Evolutionary conservation across 2,113 vertebrate genomes (phyloP), one percentile per base, ranked within the genome.

Genomic region (Cyprinodon brontotheroides): DNA sequence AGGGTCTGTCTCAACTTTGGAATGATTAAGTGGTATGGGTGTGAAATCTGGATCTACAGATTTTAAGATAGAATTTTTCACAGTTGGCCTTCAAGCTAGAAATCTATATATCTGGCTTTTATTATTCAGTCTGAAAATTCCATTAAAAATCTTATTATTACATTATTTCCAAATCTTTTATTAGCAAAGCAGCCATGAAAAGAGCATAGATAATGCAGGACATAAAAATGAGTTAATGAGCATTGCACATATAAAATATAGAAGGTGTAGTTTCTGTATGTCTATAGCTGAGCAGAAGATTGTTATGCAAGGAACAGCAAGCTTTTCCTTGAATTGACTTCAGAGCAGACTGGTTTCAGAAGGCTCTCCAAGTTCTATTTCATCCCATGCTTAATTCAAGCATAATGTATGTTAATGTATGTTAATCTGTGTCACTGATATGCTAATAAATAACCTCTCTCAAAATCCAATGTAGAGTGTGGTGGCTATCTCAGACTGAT

Each of bases 381-480:
- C 85, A 88, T 78, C 70, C 77, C 83, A 86, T 90, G 88, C 88
- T 90, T 91, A 91, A 91, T 90, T 90, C 87, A 91, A 65, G 74
- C 17, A 57, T 91, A 94, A 93, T 93, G 70, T 92, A 93, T 94
- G 93, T 87, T 91, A 94, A 93, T 94, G 65, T 93, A 93, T 93
- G 92, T 85, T 94, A 93, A 94, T 94, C 92, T 92, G 84, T 92
- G 89, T 91, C 89, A 93, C 87, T 92, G 91, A 92, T 92, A 94
- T 94, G 92, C 86, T 92, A 93, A 94, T 92, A 81, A 92, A 90
- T 75, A 91, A 90, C 89, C 80, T 85, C 89, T 91, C 89, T 82
- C 86, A 90, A 81, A 90, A 85, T 90, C 84, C 85, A 83, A 88
- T 83, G 80, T 84, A n/a, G 83, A 90, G 82, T 68, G 53, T 76